Evolutionary conservation across 2,113 vertebrate genomes (phyloP).

Genomic region (Cynocephalus volans): DNA sequence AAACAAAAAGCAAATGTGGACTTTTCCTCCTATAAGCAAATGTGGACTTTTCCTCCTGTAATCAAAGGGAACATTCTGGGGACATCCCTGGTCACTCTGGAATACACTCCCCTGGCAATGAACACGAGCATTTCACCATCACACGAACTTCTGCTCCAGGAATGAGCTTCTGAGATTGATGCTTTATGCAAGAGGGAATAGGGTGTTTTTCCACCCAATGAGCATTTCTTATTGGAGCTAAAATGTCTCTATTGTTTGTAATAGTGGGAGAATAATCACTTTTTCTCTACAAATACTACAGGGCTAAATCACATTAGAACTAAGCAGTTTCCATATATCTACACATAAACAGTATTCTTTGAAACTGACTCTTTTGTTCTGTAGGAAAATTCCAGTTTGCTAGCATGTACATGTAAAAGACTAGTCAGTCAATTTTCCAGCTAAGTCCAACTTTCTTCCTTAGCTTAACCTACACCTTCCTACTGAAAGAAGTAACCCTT

Average conservation of each 20-base stretch:
- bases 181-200: neutral
- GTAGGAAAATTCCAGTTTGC: neutral
- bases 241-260: constrained; percentile 24
- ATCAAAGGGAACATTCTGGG: neutral
- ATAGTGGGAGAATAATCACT: neutral
- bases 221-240: neutral
- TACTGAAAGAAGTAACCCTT: neutral
- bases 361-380: neutral
- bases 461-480: neutral
- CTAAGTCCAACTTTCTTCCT: neutral
- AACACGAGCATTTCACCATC: neutral
- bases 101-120: neutral
- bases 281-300: constrained; percentile 20
- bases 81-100: neutral
- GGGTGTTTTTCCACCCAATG: neutral
- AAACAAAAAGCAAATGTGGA: neutral
- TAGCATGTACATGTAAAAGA: neutral
- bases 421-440: neutral
- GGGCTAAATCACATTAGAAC: neutral
- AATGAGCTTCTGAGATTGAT: neutral
- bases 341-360: neutral
- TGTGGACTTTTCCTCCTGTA: neutral
- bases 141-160: neutral
- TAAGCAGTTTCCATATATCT: neutral
- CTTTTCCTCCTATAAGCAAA: neutral